Conservation (phyloP, 2,888 invertebrate species). For the Carabus problematicus region DNA sequence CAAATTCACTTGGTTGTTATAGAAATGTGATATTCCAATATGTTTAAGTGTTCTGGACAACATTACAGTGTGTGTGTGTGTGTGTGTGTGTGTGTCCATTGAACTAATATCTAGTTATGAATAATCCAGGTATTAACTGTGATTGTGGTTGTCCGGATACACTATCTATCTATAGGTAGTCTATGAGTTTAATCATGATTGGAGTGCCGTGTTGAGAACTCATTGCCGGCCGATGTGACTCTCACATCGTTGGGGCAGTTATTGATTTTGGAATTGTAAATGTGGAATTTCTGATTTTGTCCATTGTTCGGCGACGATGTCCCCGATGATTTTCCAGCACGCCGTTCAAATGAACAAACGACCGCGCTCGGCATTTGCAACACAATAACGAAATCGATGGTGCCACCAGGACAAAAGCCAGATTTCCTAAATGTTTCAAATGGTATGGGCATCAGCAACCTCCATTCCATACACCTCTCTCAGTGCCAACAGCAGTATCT, state of each 20-base stretch:
- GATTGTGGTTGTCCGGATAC: no score
- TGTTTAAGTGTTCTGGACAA: no score
- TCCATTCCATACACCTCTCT: no score
- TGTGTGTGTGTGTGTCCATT: no score
- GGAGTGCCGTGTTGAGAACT: slow-evolving; percentile 14
- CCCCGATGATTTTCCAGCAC: slow-evolving; percentile 30
- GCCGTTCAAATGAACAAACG: slow-evolving; percentile 28
- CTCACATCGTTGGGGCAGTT: slow-evolving; percentile 21
- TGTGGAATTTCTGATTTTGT: slow-evolving; percentile 41
- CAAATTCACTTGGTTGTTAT: no score
- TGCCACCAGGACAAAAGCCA: slow-evolving; percentile 20
- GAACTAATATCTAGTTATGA: no score
- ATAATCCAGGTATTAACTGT: no score
- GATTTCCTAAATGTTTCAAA: slow-evolving; percentile 28
- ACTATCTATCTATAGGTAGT: no score
- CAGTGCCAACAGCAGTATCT: no score
- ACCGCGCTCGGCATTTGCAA: slow-evolving; percentile 27
- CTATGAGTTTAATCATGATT: slow-evolving; percentile 13
- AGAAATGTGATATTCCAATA: no score
- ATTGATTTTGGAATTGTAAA: slow-evolving; percentile 33
- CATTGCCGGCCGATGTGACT: slow-evolving; percentile 13
- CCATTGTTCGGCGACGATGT: slow-evolving; percentile 26
- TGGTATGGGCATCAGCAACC: no score
- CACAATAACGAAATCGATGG: slow-evolving; percentile 31
- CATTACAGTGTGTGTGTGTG: no score